Percentiles rank a stretch among this genome's conserved stretches.
Conservation (phyloP, 2,113 vertebrate species). For the Engystomops pustulosus region DNA sequence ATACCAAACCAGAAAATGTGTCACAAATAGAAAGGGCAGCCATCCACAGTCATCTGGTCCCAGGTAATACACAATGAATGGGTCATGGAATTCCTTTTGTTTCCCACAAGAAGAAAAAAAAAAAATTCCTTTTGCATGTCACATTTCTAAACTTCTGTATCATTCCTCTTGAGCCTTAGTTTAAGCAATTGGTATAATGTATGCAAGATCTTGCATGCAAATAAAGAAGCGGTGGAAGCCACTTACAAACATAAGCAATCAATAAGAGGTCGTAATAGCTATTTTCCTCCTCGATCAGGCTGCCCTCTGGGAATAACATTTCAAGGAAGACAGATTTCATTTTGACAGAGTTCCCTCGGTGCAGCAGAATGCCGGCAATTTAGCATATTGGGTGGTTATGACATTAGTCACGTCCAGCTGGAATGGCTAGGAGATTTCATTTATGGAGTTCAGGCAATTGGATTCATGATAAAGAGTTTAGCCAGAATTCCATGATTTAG, state of each 20-base stretch:
- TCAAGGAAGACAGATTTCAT: constrained; percentile 32
- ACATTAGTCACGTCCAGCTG: constrained; percentile 49
- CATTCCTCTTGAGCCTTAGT: no score
- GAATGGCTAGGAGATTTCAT: neutral
- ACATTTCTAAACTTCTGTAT: no score
- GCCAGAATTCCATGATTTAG: constrained; percentile 20
- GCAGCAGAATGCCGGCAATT: constrained; percentile 36
- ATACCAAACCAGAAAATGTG: no score
- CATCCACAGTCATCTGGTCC: no score
- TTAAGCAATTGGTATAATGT: neutral
- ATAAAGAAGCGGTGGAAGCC: neutral
- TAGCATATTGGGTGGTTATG: constrained; percentile 13
- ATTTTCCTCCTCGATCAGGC: neutral
- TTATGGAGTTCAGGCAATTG: constrained; percentile 30
- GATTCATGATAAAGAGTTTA: constrained; percentile 8
- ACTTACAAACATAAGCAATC: constrained; percentile 15
- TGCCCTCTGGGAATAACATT: constrained; percentile 23
- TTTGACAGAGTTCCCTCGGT: constrained; percentile 19
- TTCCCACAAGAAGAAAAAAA: no score
- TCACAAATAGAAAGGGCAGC: no score
- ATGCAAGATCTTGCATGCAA: constrained; percentile 27
- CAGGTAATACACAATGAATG: no score
- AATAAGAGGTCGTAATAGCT: constrained; percentile 11
- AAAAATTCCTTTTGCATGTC: no score
- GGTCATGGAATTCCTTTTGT: no score